These are phyloP conservation scores for Caenorhabditis sulstoni DNA, from an alignment of 2,888 invertebrate genomes.

Conservation along the genomic window DNA sequence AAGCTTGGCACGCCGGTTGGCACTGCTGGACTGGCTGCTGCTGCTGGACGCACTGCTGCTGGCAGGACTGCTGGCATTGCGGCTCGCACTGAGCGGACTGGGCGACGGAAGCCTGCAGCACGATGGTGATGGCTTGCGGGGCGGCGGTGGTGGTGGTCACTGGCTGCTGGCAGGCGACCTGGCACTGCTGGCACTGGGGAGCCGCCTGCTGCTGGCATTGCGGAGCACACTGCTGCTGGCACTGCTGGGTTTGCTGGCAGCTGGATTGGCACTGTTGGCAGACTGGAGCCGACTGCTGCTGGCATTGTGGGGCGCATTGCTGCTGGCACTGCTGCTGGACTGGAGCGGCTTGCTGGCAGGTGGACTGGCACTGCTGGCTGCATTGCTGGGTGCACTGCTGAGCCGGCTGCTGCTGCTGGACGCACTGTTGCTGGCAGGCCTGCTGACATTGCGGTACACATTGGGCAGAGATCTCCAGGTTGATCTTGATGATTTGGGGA, in stretches of 20 bases:
- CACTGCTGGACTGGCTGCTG: conserved; percentile 65
- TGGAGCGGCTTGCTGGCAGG: conserved; percentile 40
- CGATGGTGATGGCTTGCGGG: conserved; percentile 55
- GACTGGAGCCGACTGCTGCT: conserved; percentile 39
- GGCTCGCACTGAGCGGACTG: conserved; percentile 62
- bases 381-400: conserved; percentile 58
- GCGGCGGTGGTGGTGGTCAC: conserved; percentile 37
- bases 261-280: conserved; percentile 39
- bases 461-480: conserved; percentile 48
- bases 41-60: conserved; percentile 65
- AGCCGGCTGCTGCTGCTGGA: conserved; percentile 50
- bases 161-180: conserved; percentile 46
- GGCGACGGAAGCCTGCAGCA: conserved; percentile 55
- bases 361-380: conserved; percentile 39
- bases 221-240: conserved; percentile 47
- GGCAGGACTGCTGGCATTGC: conserved; percentile 66
- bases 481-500: conserved; percentile 50
- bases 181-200: conserved; percentile 45
- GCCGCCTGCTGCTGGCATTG: conserved; percentile 48
- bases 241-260: conserved; percentile 36
- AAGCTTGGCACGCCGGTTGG: conserved; percentile 62
- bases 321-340: conserved; percentile 28
- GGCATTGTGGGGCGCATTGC: conserved; percentile 44
- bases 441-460: conserved; percentile 64
- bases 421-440: conserved; percentile 47